A percentile compares a stretch with the other conserved stretches of the same genome.
Conservation (phyloP, 2,113 vertebrate genomes). For the Guaruba guarouba region DNA sequence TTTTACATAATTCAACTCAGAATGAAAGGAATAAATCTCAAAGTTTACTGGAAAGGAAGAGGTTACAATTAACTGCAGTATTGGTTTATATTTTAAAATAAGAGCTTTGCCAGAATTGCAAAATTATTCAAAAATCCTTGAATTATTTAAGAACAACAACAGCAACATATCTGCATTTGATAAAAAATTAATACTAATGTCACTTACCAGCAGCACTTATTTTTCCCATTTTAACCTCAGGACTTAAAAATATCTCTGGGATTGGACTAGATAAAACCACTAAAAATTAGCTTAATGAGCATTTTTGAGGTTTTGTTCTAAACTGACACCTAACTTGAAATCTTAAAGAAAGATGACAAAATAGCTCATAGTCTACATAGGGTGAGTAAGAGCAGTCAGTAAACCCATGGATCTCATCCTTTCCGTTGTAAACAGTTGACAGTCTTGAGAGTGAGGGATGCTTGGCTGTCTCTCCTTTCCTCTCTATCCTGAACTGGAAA, state of each 20-base stretch:
- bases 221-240: not conserved
- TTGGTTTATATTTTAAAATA: not conserved
- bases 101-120: not conserved
- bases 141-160: not conserved
- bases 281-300: not conserved
- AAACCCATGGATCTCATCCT: not conserved
- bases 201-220: not conserved
- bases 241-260: not conserved
- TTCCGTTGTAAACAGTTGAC: not conserved
- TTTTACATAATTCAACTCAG: not conserved
- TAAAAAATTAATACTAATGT: not conserved
- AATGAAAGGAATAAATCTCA: not conserved
- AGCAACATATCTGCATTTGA: not conserved
- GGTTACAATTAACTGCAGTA: not conserved
- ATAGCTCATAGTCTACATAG: not conserved
- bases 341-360: not conserved
- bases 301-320: not conserved
- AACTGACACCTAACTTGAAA: not conserved
- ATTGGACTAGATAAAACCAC: not conserved
- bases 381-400: not conserved
- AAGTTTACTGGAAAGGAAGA: not conserved
- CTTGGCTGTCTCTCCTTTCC: not conserved
- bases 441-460: not conserved
- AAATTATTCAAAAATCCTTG: not conserved
- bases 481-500: not conserved